Evolutionary conservation across 2,797 vertebrate species (phyloP).

Genomic region (Natrix natrix): DNA sequence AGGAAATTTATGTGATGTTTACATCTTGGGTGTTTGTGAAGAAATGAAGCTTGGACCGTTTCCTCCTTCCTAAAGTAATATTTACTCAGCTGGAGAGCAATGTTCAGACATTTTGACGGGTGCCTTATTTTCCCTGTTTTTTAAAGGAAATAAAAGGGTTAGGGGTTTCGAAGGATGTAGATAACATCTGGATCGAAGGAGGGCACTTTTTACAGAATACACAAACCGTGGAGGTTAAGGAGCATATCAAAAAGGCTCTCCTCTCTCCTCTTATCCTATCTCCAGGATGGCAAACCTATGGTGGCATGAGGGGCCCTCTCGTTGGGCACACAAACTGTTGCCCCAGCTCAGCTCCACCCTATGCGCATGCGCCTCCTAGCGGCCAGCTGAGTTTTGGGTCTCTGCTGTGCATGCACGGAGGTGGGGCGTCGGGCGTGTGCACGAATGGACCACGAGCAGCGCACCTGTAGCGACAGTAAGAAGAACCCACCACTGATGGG

Average conservation of each 20-base stretch:
- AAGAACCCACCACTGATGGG: too few relatives aligned
- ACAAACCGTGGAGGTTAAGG: not conserved
- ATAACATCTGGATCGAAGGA: not conserved
- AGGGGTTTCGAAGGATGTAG: not conserved
- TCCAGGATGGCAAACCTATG: too few relatives aligned
- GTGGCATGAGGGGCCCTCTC: too few relatives aligned
- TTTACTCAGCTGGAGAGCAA: slow-evolving; percentile 54
- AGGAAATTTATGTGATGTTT: slow-evolving; percentile 43
- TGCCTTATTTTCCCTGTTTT: not conserved
- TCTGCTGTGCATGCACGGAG: too few relatives aligned
- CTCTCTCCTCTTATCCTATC: too few relatives aligned
- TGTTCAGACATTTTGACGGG: fast-evolving
- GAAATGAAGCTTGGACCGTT: not conserved
- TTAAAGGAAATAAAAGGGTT: slow-evolving; percentile 13
- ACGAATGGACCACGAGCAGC: too few relatives aligned
- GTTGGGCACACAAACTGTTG: too few relatives aligned
- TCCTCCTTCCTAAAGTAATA: not conserved
- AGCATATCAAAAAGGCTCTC: not conserved
- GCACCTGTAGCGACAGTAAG: too few relatives aligned
- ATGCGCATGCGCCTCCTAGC: too few relatives aligned
- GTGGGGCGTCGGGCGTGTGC: too few relatives aligned
- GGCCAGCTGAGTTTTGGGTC: too few relatives aligned
- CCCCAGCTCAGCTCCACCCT: too few relatives aligned
- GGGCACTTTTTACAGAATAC: not conserved
- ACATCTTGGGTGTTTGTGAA: slow-evolving; percentile 41